Evolutionary conservation across 2,888 invertebrate species (phyloP).

Genomic region (Ennomos erosarius): DNA sequence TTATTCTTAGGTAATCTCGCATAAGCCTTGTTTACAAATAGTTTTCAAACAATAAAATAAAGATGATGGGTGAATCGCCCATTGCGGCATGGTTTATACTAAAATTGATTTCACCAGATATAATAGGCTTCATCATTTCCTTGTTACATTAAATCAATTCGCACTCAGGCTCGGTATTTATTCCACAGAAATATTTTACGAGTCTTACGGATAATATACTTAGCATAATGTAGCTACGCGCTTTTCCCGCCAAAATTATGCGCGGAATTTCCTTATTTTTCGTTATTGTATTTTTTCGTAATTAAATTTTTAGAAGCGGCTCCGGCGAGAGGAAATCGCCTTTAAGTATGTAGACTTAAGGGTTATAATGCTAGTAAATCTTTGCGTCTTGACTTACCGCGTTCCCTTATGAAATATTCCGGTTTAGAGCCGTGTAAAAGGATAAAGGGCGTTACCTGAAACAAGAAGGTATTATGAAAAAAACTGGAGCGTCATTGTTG

Average conservation of each 20-base stretch:
- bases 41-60: no score
- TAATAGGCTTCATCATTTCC: conserved; percentile 5
- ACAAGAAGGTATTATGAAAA: conserved; percentile 63
- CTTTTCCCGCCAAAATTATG: conserved; percentile 34
- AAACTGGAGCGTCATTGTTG: conserved; percentile 53
- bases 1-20: no score
- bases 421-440: conserved; percentile 47
- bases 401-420: conserved; percentile 44
- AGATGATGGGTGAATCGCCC: no score
- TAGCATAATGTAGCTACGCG: conserved; percentile 38
- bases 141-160: conserved; percentile 16
- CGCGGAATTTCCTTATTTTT: conserved; percentile 32
- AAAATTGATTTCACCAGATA: background rate
- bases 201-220: conserved; percentile 40
- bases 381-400: conserved; percentile 34
- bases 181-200: conserved; percentile 33
- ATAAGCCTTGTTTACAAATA: no score
- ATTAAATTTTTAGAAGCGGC: conserved; percentile 36
- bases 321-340: conserved; percentile 5
- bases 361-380: conserved; percentile 12
- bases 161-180: conserved; percentile 15
- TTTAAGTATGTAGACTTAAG: conserved; percentile 9
- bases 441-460: conserved; percentile 68
- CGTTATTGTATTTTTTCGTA: conserved; percentile 38
- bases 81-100: no score